Conservation (phyloP, 2,113 vertebrate genomes). For the Azemiops feae region DNA sequence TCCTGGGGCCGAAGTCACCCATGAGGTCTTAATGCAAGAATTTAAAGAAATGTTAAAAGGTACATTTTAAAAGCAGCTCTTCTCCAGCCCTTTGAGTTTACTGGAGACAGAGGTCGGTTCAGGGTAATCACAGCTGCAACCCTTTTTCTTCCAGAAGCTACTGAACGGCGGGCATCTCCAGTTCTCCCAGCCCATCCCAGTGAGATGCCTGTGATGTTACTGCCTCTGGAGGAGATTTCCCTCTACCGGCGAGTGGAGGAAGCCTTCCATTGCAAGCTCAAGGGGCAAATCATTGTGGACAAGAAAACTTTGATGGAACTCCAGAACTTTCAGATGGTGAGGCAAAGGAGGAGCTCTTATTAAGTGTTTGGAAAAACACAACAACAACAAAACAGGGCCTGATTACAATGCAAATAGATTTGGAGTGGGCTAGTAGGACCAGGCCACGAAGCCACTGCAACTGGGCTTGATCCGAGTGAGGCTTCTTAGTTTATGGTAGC, state of each 20-base stretch:
- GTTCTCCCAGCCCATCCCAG: constrained; percentile 63
- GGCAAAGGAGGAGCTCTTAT: constrained; percentile 21
- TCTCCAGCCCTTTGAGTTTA: neutral
- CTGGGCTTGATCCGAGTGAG: too few species aligned
- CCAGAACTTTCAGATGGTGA: constrained; percentile 91
- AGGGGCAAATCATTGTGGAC: constrained; percentile 81
- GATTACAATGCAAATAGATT: neutral
- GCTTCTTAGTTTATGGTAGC: too few species aligned
- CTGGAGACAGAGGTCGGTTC: neutral
- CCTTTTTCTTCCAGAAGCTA: constrained; percentile 75
- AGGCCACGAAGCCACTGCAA: too few species aligned
- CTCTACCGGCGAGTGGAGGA: constrained; percentile 76
- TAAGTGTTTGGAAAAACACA: neutral
- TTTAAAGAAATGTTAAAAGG: constrained; percentile 90
- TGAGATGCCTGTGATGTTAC: constrained; percentile 70
- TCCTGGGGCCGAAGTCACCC: constrained; percentile 82
- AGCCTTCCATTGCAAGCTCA: constrained; percentile 90
- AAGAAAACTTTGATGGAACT: constrained; percentile 91
- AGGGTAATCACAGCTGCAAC: neutral
- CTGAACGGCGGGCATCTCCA: constrained; percentile 73
- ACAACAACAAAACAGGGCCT: too few species aligned
- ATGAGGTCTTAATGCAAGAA: constrained; percentile 84
- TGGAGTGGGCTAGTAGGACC: neutral
- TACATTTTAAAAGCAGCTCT: constrained; percentile 59
- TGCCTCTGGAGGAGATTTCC: constrained; percentile 73